Evolutionary conservation across 2,888 invertebrate species (phyloP), one percentile per base, ranked within the genome.

Genomic region (Amorpha juglandis): DNA sequence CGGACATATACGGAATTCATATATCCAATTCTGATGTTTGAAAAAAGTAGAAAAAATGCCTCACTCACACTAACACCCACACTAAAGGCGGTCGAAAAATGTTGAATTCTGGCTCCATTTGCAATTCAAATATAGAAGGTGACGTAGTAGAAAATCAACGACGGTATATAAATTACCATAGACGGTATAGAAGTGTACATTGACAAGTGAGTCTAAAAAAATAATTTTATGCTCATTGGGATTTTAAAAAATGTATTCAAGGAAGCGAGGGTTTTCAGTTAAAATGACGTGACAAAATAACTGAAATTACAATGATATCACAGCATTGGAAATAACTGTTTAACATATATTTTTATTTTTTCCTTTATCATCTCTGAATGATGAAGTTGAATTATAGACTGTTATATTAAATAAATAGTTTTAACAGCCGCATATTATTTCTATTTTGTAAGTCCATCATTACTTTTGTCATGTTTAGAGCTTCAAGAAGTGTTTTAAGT

Each of bases 71-170:
- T 12, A 72, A 71, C 80, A 79, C 90, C 89, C 81, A 88, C 90
- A 77, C 75, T 69, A 77, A 80, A 82, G 82, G 79, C 85, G 85
- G 85, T 88, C 80, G 76, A 79, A 86, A 84, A 84, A 86, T 77
- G 58, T 89, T 84, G 81, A 90, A 90, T 87, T 87, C 80, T 81
- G 82, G 87, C 78, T 82, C 71, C 86, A 91, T 92, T 92, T 79
- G 78, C 80, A 83, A 83, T 76, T 80, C 80, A 77, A 83, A 80
- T 68, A 68, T 70, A 74, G 75, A 76, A 75, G 78, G 79, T 90
- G 90, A 91, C 91, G 89, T 87, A 82, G 89, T 90, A 89, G 87
- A 88, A 90, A 89, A 86, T 83, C 80, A 78, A 83, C 68, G 70
- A 73, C 70, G 66, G 75, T 58, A 64, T 68, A 68, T 50, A 78